These are phyloP conservation scores for Sinodicranocentrus sp. DNA, from an alignment of 2,888 invertebrate species.

Conservation along the genomic window DNA sequence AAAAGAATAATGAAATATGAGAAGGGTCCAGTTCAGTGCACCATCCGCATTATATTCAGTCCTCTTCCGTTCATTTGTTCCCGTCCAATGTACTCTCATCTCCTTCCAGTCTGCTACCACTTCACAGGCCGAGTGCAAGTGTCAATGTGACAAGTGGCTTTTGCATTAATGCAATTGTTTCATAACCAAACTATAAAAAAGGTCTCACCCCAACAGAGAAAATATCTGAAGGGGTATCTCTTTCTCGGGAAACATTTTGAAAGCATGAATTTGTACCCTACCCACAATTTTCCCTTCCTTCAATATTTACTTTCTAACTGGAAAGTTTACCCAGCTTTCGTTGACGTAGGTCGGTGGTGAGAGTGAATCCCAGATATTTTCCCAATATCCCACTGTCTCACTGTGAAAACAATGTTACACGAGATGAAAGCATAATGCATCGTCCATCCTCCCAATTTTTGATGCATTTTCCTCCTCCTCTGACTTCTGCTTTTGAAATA, in stretches of 20 bases:
- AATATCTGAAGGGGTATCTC: neutral
- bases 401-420: slow-evolving; percentile 19
- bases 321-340: neutral
- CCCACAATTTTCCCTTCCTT: too few relatives aligned
- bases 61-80: neutral
- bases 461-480: neutral
- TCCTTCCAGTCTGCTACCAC: slow-evolving; percentile 19
- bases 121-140: slow-evolving; percentile 51
- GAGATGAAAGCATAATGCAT: neutral
- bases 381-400: slow-evolving; percentile 37
- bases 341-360: slow-evolving; percentile 2
- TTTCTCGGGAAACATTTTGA: too few relatives aligned
- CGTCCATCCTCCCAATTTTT: neutral
- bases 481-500: slow-evolving; percentile 28
- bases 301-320: slow-evolving; percentile 19
- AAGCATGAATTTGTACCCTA: too few relatives aligned
- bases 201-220: neutral
- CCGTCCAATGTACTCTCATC: neutral
- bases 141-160: slow-evolving; percentile 60
- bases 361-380: neutral
- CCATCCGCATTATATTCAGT: neutral
- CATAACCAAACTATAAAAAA: slow-evolving; percentile 25
- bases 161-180: slow-evolving; percentile 40
- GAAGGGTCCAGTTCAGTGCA: slow-evolving; percentile 46
- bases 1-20: slow-evolving; percentile 53